Evolutionary conservation across 23 tunicate species (phyloP), one percentile per base, ranked within the genome.

Genomic region (Ciona savignyi): DNA sequence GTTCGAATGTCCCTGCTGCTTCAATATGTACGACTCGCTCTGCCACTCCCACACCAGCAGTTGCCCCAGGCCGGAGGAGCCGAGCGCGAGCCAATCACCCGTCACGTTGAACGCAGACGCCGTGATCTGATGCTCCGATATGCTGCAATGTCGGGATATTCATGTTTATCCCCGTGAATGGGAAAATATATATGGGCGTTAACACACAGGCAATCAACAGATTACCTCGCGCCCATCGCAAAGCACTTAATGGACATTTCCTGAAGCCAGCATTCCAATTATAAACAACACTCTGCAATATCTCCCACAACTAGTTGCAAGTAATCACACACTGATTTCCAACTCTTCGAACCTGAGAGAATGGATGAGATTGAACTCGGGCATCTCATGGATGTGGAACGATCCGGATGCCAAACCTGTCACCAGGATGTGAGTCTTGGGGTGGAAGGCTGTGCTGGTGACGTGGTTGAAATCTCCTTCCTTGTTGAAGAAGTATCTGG

Each of bases 41-140:
- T 71, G 82, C 97, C 97, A 90, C 27, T 90, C 97, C 97, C 97
- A 90, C 56, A 90, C 97, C 68, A 90, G 65, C 70, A 90, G 62
- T 70, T 90, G 97, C 22, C 97, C 97, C 1, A 81, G 62, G 25
- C 63, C 60, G 30, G 85, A 42, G 0, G 86, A 83, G 3, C 81
- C 97, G 19, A 90, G 74, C 4, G 97, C 90, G 32, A 90, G 35
- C 97, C 97, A 90, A 32, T 90, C 97, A 1, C 97, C 97, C 51
- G 78, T 74, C 1, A 29, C 15, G 66, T 90, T 90, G 72, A 90
- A 85, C 9, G 78, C 68, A 30, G 82, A 75, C 1, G 97, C 66
- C 2, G 97, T 80, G 30, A 90, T 79, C 65, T 64, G 70, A 34
- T 90, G 89, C 20, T 83, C 85, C 1, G 90, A 74, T 34, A 90